Conservation (phyloP, 2,888 invertebrate species). For the Odontocerum albicorne region DNA sequence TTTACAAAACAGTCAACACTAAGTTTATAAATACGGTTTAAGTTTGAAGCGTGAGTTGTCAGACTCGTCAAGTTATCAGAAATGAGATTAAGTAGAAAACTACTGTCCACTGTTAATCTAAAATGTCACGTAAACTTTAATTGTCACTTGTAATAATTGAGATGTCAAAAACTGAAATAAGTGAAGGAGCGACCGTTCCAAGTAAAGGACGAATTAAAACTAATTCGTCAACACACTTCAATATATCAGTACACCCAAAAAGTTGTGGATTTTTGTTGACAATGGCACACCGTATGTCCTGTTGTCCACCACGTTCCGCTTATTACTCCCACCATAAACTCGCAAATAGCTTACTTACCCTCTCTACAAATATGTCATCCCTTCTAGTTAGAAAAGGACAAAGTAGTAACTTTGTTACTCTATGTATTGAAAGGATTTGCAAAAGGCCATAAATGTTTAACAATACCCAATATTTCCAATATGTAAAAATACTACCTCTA, state of each 20-base stretch:
- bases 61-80: too few species aligned
- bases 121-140: too few species aligned
- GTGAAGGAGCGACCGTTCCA: too few species aligned
- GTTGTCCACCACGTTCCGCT: slow-evolving; percentile 30
- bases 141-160: too few species aligned
- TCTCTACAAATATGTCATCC: not conserved
- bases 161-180: too few species aligned
- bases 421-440: slow-evolving; percentile 36
- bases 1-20: too few species aligned
- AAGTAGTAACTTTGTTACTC: not conserved
- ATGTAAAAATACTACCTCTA: slow-evolving; percentile 39
- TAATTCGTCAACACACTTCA: slow-evolving; percentile 18
- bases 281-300: slow-evolving; percentile 30
- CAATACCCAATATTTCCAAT: slow-evolving; percentile 57
- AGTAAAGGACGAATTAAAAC: slow-evolving; percentile 18
- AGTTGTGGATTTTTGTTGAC: slow-evolving; percentile 31
- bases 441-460: slow-evolving; percentile 54
- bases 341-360: not conserved
- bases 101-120: too few species aligned
- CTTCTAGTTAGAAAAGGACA: slow-evolving; percentile 4
- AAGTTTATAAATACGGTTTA: too few species aligned
- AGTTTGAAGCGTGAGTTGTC: too few species aligned
- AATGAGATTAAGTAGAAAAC: too few species aligned
- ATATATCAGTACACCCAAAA: slow-evolving; percentile 17
- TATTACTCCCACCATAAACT: slow-evolving; percentile 11